Base-by-base conservation (phyloP, 2,888 invertebrate species). In the Halictus ligatus region DNA sequence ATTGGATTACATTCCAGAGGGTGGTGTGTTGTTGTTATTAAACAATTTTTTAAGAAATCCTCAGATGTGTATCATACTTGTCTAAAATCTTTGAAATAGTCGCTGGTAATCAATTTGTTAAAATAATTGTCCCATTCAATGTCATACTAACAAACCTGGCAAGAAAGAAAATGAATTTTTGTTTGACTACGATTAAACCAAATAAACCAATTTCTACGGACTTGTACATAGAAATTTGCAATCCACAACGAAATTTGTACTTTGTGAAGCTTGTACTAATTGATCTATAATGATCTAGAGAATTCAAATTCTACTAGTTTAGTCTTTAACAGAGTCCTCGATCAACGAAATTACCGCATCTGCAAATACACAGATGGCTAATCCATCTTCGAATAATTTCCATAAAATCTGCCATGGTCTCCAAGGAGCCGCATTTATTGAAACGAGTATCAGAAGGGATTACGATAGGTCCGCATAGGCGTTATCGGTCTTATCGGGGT, bases 391-490 rank as follows among this genome's bases (percentile, higher is more conserved):
- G 18, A 35, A 10, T 69, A 64, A 43, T 69, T 40, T 69, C 21
- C 40, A 69, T 69, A 40, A 69, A 69, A n/a, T 69, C 18, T 18
- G 25, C 12, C 60, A 12, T 21, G 25, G 13, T 13, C 35, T 4
- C 40, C 4, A 21, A 21, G 21, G 18, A 35, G 15, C 18, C 7
- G 3, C 21, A 12, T 21, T 67, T 29, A 40, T 69, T 35, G 69
- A 69, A 40, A 69, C 69, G 35, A 21, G 69, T 40, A 40, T 40
- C 69, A 69, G 69, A 69, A 21, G 69, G 69, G 40, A 69, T 69
- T 69, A 40, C 5, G 21, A 40, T 40, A 21, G 40, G 40, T 21
- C 40, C 10, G 21, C 69, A 21, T 69, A 35, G 21, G 21, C 18
- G 69, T 12, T 18, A 69, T 69, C 40, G 69, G 35, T 69, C 67